Conservation (phyloP, 2,797 vertebrate species). For the Semotilus atromaculatus region DNA sequence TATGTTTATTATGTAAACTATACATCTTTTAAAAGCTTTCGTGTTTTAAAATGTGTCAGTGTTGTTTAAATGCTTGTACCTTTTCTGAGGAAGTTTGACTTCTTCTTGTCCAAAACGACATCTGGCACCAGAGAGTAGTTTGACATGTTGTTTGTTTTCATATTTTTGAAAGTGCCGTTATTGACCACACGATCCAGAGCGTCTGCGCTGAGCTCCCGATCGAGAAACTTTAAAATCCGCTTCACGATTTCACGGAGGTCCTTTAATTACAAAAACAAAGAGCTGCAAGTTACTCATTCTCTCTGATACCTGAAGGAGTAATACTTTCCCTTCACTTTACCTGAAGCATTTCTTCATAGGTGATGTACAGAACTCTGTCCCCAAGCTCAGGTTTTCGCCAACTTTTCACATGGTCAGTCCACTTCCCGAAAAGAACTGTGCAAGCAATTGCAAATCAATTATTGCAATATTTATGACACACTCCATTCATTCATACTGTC, state of each 20-base stretch:
- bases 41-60: slow-evolving; percentile 2
- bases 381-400: slow-evolving; percentile 79
- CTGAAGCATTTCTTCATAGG: slow-evolving; percentile 83
- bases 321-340: slow-evolving; percentile 58
- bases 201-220: slow-evolving; percentile 71
- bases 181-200: slow-evolving; percentile 73
- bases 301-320: neutral
- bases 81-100: slow-evolving; percentile 83
- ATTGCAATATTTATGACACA: neutral
- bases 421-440: slow-evolving; percentile 87
- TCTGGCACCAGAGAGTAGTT: slow-evolving; percentile 83
- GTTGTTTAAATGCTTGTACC: slow-evolving; percentile 69
- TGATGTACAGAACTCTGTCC: slow-evolving; percentile 82
- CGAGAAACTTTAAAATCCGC: slow-evolving; percentile 78
- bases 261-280: slow-evolving; percentile 61
- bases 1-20: neutral
- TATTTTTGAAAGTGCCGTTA: slow-evolving; percentile 77
- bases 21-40: neutral
- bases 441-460: neutral
- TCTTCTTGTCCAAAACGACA: slow-evolving; percentile 75
- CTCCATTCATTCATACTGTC: neutral
- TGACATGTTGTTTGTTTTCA: slow-evolving; percentile 85
- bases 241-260: slow-evolving; percentile 75
- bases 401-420: slow-evolving; percentile 88
- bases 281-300: neutral